Percentiles rank a stretch among this genome's conserved stretches.
phyloP scores from a whole-genome alignment of 2,888 invertebrate species.

The Clanis bilineata region DNA sequence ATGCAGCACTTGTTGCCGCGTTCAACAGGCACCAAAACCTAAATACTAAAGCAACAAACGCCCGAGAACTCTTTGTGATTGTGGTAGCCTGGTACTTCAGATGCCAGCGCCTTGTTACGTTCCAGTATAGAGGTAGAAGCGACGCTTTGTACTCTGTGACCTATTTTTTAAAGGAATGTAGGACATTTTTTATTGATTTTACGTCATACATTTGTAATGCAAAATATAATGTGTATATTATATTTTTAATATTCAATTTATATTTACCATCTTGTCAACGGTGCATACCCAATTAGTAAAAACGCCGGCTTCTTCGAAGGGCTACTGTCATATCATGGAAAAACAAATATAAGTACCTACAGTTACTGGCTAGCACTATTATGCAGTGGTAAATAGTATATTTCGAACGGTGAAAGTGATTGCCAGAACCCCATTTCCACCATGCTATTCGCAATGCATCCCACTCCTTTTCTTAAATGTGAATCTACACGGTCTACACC shows the following conservation, averaged over 20 bases:
- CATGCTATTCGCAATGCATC: too few species aligned
- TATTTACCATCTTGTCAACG: too few species aligned
- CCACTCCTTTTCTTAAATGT: too few species aligned
- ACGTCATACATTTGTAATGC: background rate
- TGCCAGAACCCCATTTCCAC: too few species aligned
- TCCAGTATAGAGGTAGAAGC: background rate
- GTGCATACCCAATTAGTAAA: too few species aligned
- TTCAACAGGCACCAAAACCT: slow-evolving; percentile 67
- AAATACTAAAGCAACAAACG: slow-evolving; percentile 38
- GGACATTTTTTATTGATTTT: background rate
- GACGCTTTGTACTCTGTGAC: background rate
- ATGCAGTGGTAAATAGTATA: too few species aligned
- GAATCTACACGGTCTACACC: too few species aligned
- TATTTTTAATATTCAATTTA: background rate
- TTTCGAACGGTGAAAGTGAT: too few species aligned
- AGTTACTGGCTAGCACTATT: too few species aligned
- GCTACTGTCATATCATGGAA: too few species aligned
- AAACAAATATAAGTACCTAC: too few species aligned
- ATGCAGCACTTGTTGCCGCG: slow-evolving; percentile 78
- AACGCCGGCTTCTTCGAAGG: too few species aligned
- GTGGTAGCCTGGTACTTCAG: slow-evolving; percentile 34
- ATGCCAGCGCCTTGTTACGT: slow-evolving; percentile 16
- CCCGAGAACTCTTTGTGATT: slow-evolving; percentile 29
- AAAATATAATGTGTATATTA: background rate
- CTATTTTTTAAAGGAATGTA: background rate